phyloP scores from a whole-genome alignment of 2,888 invertebrate genomes.

The Anthophora plumipes region DNA sequence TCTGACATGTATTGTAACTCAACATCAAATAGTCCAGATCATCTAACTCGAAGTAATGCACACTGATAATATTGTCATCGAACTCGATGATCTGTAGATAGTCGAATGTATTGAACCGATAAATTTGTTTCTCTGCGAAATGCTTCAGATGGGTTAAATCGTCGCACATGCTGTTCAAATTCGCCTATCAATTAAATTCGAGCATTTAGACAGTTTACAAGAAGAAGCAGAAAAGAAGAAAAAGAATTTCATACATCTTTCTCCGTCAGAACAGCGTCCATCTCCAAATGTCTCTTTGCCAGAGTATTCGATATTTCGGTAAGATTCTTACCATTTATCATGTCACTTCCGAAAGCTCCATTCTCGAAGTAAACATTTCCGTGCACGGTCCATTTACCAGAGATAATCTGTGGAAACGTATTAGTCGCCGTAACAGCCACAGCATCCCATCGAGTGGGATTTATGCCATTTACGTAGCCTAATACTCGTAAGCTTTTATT shows the following conservation, averaged over 20 bases:
- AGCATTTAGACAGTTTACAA: neutral
- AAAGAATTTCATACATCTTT: constrained; percentile 48
- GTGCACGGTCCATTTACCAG: constrained; percentile 85
- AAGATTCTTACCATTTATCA: constrained; percentile 81
- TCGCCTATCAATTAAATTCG: constrained; percentile 48
- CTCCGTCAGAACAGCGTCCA: constrained; percentile 35
- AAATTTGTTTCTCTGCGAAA: constrained; percentile 82
- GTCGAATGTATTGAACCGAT: constrained; percentile 85
- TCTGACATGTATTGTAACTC: constrained; percentile 83
- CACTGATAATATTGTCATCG: constrained; percentile 72
- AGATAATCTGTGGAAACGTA: constrained; percentile 82
- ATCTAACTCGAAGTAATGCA: constrained; percentile 80
- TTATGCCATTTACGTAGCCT: constrained; percentile 69
- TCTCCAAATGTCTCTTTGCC: constrained; percentile 49
- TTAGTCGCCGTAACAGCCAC: constrained; percentile 60
- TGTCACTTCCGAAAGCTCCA: constrained; percentile 78
- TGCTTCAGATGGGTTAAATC: constrained; percentile 60
- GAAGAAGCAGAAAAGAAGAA: no score
- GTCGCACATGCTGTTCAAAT: constrained; percentile 62
- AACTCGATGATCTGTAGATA: constrained; percentile 80
- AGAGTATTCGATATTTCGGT: constrained; percentile 75
- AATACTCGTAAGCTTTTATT: constrained; percentile 60
- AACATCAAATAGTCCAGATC: constrained; percentile 82
- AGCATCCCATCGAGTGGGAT: constrained; percentile 70
- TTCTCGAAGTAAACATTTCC: constrained; percentile 83